Conservation (phyloP, 2,888 invertebrate genomes). For the Platynereis dumerilii region DNA sequence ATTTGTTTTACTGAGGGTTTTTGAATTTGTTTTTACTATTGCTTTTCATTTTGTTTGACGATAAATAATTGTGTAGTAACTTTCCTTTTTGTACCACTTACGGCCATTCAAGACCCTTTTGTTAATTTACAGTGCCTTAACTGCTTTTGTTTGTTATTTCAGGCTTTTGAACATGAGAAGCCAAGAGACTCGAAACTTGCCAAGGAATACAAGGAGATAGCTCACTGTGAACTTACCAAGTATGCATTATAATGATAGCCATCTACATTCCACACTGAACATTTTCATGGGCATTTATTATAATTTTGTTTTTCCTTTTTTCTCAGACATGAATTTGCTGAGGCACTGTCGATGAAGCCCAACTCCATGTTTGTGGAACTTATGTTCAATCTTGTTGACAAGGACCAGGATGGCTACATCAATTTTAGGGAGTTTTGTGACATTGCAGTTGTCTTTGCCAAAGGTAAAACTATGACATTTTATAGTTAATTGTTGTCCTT, state of each 20-base stretch:
- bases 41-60: too few relatives aligned
- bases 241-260: too few relatives aligned
- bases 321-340: conserved; percentile 68
- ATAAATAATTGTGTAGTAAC: too few relatives aligned
- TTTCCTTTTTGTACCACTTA: too few relatives aligned
- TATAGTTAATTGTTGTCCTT: background rate
- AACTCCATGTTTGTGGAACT: conserved; percentile 69
- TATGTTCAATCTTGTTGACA: conserved; percentile 70
- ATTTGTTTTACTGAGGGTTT: too few relatives aligned
- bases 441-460: conserved; percentile 70
- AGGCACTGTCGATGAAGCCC: conserved; percentile 68
- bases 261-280: too few relatives aligned
- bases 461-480: conserved; percentile 63
- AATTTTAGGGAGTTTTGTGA: conserved; percentile 72
- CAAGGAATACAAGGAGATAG: conserved; percentile 64
- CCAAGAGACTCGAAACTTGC: conserved; percentile 20
- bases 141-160: conserved; percentile 9
- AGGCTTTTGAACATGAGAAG: conserved; percentile 43
- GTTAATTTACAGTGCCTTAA: too few relatives aligned
- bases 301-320: too few relatives aligned
- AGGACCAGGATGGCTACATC: conserved; percentile 70
- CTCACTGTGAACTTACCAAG: conserved; percentile 67
- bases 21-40: too few relatives aligned
- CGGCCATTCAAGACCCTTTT: too few relatives aligned
- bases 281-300: too few relatives aligned